These are phyloP conservation scores for Nymphalis io DNA, from an alignment of 1,140 invertebrate species.

Conservation along the genomic window DNA sequence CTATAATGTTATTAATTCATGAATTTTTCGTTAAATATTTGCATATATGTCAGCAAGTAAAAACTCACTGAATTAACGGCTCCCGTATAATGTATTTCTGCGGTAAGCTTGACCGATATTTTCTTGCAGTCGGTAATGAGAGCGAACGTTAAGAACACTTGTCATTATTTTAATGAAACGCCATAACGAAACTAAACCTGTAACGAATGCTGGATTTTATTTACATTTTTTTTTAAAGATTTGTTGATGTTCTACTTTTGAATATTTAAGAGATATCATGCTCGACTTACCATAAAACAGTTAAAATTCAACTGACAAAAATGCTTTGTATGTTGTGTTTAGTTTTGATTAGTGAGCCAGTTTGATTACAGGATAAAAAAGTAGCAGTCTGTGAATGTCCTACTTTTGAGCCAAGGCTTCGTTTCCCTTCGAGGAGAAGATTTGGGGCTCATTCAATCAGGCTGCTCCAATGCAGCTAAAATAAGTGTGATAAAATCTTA, in stretches of 20 bases:
- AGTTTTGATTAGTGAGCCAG: too few species aligned
- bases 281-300: too few species aligned
- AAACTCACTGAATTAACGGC: neutral
- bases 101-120: slow-evolving; percentile 15
- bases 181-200: slow-evolving; percentile 10
- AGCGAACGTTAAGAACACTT: slow-evolving; percentile 14
- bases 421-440: too few species aligned
- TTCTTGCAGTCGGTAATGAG: slow-evolving; percentile 11
- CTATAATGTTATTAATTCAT: too few species aligned
- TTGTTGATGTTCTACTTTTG: neutral
- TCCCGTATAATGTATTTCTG: slow-evolving; percentile 4
- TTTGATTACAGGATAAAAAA: too few species aligned
- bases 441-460: too few species aligned
- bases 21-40: neutral
- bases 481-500: too few species aligned
- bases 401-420: too few species aligned
- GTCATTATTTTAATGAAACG: slow-evolving; percentile 17
- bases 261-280: neutral
- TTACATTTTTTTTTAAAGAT: slow-evolving; percentile 4
- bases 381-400: too few species aligned
- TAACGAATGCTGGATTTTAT: slow-evolving; percentile 5
- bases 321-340: too few species aligned
- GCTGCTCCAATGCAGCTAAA: too few species aligned
- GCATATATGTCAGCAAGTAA: neutral
- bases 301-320: too few species aligned